Base-by-base conservation (phyloP, 2,797 vertebrate genomes). In the Brotula barbata region DNA sequence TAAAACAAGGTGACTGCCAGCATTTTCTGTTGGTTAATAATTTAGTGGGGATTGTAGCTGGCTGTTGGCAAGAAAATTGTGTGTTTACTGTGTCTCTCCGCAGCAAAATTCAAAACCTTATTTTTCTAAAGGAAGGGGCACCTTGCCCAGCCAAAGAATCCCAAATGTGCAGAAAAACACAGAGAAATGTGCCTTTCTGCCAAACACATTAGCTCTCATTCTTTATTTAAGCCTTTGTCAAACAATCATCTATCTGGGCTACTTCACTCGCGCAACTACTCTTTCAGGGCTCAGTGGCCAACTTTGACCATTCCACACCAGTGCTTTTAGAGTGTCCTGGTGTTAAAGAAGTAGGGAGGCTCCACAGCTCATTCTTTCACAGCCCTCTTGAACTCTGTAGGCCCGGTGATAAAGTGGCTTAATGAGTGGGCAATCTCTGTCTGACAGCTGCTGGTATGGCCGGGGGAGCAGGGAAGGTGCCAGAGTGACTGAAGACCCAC, bases 361-460 rank as follows among this genome's bases (percentile, higher is more conserved):
- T 86, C 75, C 78, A 88, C 71, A 55, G 73, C 72, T 57, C 76
- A 80, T 69, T 83, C 83, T 89, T 82, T 89, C 83, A 90, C 88
- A 87, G 80, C 59, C 79, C 85, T 84, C 87, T 87, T 83, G 81
- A 90, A 89, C 89, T 87, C 86, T 68, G 77, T 80, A 64, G 75
- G 85, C 81, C 78, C 64, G 14, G 73, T 80, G 87, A 89, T 92
- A 88, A 90, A 89, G 84, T 88, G 83, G 83, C 78, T 88, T 89
- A 87, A 91, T 90, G 89, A 90, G 87, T 85, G 88, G 85, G 78
- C 87, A 88, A 86, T 85, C 86, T 82, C 79, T 63, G 73, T 56
- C 75, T 87, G 77, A 84, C 87, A 88, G 85, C 83, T 86, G 82
- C 80, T 71, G 74, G 81, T 70, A 81, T 69, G 78, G 83, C 83